Percentiles rank a stretch among this genome's conserved stretches.
Evolutionary conservation across 2,888 invertebrate species (phyloP).

Genomic region (Operophtera brumata): DNA sequence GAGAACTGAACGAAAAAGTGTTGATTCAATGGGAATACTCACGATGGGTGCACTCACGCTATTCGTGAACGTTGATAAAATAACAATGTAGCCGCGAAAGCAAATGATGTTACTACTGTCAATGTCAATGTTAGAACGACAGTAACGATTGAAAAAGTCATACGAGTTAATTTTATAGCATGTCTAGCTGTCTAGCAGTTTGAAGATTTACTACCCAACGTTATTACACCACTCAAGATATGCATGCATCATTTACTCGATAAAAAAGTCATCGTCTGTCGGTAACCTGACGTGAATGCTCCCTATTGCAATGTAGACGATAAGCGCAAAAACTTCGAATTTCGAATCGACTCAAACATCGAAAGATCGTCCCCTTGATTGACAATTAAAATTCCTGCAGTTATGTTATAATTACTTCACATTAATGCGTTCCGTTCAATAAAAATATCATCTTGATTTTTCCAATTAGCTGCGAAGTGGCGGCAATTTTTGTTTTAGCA

Average conservation of each 20-base stretch:
- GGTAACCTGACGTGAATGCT: constrained; percentile 20
- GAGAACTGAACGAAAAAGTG: constrained; percentile 54
- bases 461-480: constrained; percentile 41
- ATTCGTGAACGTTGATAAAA: constrained; percentile 32
- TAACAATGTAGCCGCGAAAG: constrained; percentile 45
- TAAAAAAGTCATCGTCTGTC: constrained; percentile 33
- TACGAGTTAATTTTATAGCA: constrained; percentile 23
- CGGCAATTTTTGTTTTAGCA: constrained; percentile 43
- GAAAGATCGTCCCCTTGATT: constrained; percentile 48
- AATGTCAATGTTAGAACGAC: constrained; percentile 31
- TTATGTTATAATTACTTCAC: constrained; percentile 56
- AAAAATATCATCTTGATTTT: constrained; percentile 49
- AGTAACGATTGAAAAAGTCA: constrained; percentile 36
- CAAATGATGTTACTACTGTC: constrained; percentile 26
- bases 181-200: constrained; percentile 28
- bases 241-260: constrained; percentile 27
- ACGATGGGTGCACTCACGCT: constrained; percentile 40
- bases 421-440: constrained; percentile 54
- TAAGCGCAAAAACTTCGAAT: constrained; percentile 38
- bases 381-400: constrained; percentile 68
- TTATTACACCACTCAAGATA: constrained; percentile 22
- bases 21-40: constrained; percentile 37
- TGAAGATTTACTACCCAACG: constrained; percentile 27
- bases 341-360: constrained; percentile 43
- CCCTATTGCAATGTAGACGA: constrained; percentile 16